Evolutionary conservation across 1,140 invertebrate species (phyloP), one percentile per base, ranked within the genome.

Genomic region (Drosophila grimshawi): DNA sequence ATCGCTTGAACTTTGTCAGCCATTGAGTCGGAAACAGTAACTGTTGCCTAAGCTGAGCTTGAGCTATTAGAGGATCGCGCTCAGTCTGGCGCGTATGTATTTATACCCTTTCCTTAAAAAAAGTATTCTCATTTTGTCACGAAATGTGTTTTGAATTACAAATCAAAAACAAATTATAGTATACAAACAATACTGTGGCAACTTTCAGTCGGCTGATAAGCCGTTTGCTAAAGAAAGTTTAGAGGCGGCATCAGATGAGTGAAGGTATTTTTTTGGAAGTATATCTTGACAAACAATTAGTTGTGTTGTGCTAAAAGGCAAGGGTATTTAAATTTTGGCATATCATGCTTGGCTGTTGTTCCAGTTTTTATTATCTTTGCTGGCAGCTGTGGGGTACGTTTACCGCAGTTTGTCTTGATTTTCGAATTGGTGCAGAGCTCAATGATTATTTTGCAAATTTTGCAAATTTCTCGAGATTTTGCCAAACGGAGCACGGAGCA

Each of bases 341-440:
- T 56, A 52, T 32, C 8, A 33, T 52, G 49, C n/a, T 49, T 56
- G 45, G 10, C n/a, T 45, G 3, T 45, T 45, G 10, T 46, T 72
- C 61, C 60, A 66, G 60, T 77, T 73, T 11, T 35, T 56, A 30
- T 43, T 11, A 62, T 69, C 49, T 37, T 51, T 6, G 52, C 33
- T 43, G 55, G 61, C 48, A 33, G 33, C 10, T n/a, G 46, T 2
- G n/a, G 37, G 37, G n/a, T 37, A 30, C 29, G 45, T 39, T 59
- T 32, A 71, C 55, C 80, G 57, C 75, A 79, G 76, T 81, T 72
- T 66, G 78, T 75, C 78, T 85, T 86, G 74, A 86, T 85, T 86
- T 81, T 75, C 66, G 71, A 78, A 75, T 77, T 81, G 69, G 74
- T 78, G 63, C 69, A 72, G 27, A 43, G 71, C 78, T 77, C 65